phyloP scores from a whole-genome alignment of 2,113 vertebrate species.

The Lipotes vexillifer region DNA sequence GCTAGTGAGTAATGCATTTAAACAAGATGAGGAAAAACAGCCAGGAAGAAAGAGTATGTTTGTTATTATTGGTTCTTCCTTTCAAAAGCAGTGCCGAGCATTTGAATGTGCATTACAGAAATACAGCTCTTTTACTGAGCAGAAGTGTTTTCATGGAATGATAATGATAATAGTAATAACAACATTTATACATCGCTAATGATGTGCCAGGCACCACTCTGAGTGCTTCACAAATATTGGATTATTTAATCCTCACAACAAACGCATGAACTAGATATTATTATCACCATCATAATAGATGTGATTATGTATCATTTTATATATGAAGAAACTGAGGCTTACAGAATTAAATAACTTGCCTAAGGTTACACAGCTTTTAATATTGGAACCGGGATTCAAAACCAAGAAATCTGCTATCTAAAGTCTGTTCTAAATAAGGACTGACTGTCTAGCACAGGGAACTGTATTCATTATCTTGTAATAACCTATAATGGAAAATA shows the following conservation, averaged over 20 bases:
- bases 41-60: background rate
- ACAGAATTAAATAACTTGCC: background rate
- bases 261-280: background rate
- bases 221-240: background rate
- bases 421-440: background rate
- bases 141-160: background rate
- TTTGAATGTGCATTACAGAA: background rate
- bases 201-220: background rate
- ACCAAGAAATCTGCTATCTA: background rate
- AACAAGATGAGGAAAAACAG: background rate
- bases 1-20: conserved; percentile 41
- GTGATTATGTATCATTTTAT: background rate
- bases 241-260: background rate
- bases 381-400: background rate
- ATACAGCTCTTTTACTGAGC: background rate
- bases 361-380: background rate
- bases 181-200: background rate
- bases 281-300: background rate
- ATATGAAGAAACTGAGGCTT: background rate
- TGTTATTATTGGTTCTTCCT: background rate
- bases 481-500: background rate
- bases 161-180: background rate
- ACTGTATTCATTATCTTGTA: background rate
- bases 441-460: background rate
- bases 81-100: background rate